Evolutionary conservation across 2,888 invertebrate species (phyloP).

Genomic region (Brenthis ino): DNA sequence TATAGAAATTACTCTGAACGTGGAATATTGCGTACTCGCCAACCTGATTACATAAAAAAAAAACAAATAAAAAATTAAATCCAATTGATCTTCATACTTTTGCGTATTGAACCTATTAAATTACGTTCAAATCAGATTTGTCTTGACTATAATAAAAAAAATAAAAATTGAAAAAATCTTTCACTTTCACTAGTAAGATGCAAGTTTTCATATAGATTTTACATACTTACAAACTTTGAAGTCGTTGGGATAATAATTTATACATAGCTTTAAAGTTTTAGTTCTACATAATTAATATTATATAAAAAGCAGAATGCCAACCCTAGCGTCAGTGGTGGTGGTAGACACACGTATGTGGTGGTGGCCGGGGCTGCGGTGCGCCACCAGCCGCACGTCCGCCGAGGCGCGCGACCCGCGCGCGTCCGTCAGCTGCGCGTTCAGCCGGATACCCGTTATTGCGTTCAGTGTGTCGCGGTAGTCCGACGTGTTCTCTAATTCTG

Average conservation of each 20-base stretch:
- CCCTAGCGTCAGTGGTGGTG: conserved; percentile 90
- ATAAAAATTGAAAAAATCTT: neutral
- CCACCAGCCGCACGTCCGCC: conserved; percentile 86
- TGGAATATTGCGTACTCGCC: conserved; percentile 98
- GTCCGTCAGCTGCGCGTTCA: conserved; percentile 87
- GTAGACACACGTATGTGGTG: conserved; percentile 93
- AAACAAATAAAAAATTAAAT: too few species aligned
- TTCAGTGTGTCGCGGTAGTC: conserved; percentile 84
- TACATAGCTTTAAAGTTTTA: too few species aligned
- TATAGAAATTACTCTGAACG: conserved; percentile 94
- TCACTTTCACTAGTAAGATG: too few species aligned
- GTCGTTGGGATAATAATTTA: too few species aligned
- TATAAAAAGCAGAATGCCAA: conserved; percentile 47
- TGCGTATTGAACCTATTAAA: too few species aligned
- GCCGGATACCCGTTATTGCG: conserved; percentile 85
- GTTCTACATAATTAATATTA: too few species aligned
- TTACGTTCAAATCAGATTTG: too few species aligned
- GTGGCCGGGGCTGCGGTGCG: conserved; percentile 91
- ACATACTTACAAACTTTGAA: too few species aligned
- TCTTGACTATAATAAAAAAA: neutral
- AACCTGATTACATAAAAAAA: conserved; percentile 79
- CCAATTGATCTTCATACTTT: too few species aligned
- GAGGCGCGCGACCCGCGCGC: conserved; percentile 85
- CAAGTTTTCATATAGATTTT: too few species aligned
- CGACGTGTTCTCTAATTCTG: conserved; percentile 79